Evolutionary conservation across 1,140 invertebrate species (phyloP), one percentile per base, ranked within the genome.

Genomic region (Drosophila sucinea): DNA sequence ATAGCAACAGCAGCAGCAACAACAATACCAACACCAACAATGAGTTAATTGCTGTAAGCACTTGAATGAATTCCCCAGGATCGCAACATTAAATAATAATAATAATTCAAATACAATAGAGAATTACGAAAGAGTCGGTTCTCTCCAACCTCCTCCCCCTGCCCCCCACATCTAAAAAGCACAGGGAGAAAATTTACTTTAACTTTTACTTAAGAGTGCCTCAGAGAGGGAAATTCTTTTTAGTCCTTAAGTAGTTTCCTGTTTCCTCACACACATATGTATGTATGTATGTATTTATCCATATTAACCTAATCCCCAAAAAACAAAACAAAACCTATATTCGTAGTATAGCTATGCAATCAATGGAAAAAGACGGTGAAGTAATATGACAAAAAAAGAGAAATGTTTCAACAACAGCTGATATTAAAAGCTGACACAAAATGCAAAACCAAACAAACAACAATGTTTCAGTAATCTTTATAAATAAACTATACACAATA

Each of bases 341-440:
- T 67, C 57, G 55, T 87, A 87, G 57, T 87, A 87, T 17, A 17
- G 83, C 68, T 87, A 87, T 87, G 84, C 84, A 87, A 87, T 84
- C 84, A 87, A 87, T 87, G 83, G 83, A 87, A 87, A 84, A 87
- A 87, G 83, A 87, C 84, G 83, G 83, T 87, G 83, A 87, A 87
- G 83, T 78, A 79, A 56, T 41, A 55, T 54, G 64, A 47, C 40
- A 60, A 61, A 70, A 56, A 56, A 70, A 27, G 64, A 67, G 56
- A 78, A 64, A 69, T 71, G 67, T 75, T 79, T 56, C 66, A 67
- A 73, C 66, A 67, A 73, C 60, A 66, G 66, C 70, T 73, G 64
- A 72, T 73, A 64, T 74, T 56, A 61, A 0, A 38, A 38, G 10
- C 35, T 11, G 10, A 38, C 10, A 38, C 7, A 35, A 44, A 61